Base-by-base conservation (phyloP, 2,113 vertebrate genomes). In the Cyprinus carpio region DNA sequence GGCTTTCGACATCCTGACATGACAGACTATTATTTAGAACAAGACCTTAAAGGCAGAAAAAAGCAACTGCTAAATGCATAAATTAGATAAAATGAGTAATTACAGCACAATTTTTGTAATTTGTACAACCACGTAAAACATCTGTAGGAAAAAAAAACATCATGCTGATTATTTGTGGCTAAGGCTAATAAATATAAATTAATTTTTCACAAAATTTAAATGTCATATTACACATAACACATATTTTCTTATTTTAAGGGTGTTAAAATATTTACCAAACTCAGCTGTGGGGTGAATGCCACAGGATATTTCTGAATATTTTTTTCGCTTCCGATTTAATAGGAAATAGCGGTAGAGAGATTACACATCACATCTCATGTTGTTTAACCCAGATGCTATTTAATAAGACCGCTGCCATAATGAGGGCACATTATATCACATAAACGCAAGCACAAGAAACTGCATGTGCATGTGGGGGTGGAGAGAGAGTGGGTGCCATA, bases 361-460 rank as follows among this genome's bases (percentile, higher is more conserved):
- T 10, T 16, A 27, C 5, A 80, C 27, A 64, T 40, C 20, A 81
- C 18, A 31, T 16, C 5, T 46, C n/a, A 29, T 69, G 10, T 31
- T 51, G 64, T 82, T 82, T 69, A 23, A 82, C 62, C 80, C 62
- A 82, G 40, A 69, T 64, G 80, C 16, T 18, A 23, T 82, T 69
- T 69, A 82, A 82, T 71, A 34, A 37, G 25, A 34, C 5, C 6
- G 10, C 43, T 56, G 80, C 18, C 29, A 31, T 82, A 54, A 82
- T 82, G 20, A 67, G 65, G 56, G 62, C 27, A 69, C 20, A n/a
- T n/a, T 56, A 71, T 16, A 31, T 64, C 62, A n/a, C 64, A 82
- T 71, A 54, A 71, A 82, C 56, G 29, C 46, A 69, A 69, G 12
- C 43, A 18, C 12, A 9, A 49, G 20, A 71, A 82, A 37, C 20